Percentiles rank a stretch among this genome's conserved stretches.
phyloP scores from a whole-genome alignment of 2,888 invertebrate species.

The Leucophenga montana region DNA sequence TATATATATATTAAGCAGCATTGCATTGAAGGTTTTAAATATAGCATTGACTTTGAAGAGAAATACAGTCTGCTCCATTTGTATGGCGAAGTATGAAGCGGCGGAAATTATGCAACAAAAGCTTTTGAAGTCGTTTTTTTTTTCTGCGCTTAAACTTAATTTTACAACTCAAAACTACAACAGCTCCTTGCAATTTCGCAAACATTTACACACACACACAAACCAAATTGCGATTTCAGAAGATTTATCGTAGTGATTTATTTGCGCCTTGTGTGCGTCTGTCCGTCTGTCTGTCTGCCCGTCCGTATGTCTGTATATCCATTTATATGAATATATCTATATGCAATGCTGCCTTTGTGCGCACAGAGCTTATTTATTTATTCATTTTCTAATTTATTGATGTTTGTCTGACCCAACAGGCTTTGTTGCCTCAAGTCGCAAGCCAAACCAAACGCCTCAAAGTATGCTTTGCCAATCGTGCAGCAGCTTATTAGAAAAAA shows the following conservation, averaged over 20 bases:
- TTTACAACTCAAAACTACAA: no score
- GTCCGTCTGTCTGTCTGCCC: conserved; percentile 37
- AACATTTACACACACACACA: neutral
- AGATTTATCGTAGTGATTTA: conserved; percentile 66
- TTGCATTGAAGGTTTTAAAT: no score
- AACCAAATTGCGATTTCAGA: conserved; percentile 51
- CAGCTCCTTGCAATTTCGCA: no score
- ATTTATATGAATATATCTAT: neutral
- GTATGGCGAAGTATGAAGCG: no score
- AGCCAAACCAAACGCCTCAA: neutral
- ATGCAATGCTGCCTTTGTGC: neutral
- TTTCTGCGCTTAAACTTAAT: no score
- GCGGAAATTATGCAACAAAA: no score
- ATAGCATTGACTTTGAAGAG: no score
- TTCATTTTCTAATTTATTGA: conserved; percentile 67
- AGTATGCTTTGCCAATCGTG: neutral
- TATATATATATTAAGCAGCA: no score
- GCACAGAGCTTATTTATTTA: conserved; percentile 62
- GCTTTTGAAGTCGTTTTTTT: no score
- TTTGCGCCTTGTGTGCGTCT: conserved; percentile 44
- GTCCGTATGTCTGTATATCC: conserved; percentile 27
- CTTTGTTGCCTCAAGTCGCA: conserved; percentile 12
- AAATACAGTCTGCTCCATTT: no score
- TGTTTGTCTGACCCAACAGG: conserved; percentile 60
- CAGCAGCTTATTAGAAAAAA: neutral